Percentiles rank a stretch among this genome's conserved stretches.
Conservation (phyloP, 2,888 invertebrate genomes). For the Glaucopsyche alexis region DNA sequence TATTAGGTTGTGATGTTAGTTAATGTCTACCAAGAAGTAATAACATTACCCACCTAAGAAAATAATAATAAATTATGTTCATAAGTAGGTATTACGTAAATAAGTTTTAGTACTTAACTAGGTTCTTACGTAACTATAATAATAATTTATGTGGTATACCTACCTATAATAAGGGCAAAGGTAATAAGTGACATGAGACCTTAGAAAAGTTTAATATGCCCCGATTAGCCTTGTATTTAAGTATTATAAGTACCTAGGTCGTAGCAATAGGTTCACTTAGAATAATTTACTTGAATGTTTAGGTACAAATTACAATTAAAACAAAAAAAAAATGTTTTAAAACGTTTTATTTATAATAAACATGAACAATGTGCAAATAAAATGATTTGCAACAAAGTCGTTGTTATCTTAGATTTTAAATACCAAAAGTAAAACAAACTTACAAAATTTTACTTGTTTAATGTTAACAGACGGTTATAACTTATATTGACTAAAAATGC, state of each 20-base stretch:
- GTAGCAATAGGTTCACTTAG: constrained; percentile 3
- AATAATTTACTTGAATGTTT: neutral
- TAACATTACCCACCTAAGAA: neutral
- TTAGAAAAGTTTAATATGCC: constrained; percentile 15
- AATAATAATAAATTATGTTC: constrained; percentile 12
- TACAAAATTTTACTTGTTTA: constrained; percentile 51
- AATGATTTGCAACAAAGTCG: constrained; percentile 37
- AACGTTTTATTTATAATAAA: constrained; percentile 72
- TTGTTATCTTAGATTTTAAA: constrained; percentile 40
- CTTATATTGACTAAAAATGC: constrained; percentile 69
- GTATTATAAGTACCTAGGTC: neutral
- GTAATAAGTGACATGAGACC: constrained; percentile 6
- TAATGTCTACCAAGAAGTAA: constrained; percentile 9
- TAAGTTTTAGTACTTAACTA: neutral
- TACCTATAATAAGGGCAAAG: too few relatives aligned
- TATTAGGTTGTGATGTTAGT: neutral
- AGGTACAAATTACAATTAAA: constrained; percentile 29
- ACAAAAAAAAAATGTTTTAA: constrained; percentile 49
- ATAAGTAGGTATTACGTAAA: neutral
- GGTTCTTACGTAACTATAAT: neutral
- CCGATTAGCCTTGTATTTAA: constrained; percentile 14
- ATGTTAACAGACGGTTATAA: constrained; percentile 53
- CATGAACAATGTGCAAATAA: constrained; percentile 74
- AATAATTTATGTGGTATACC: constrained; percentile 1
- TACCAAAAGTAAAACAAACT: constrained; percentile 53